Evolutionary conservation across 2,797 vertebrate species (phyloP).

Genomic region (Heterohyrax brucei): DNA sequence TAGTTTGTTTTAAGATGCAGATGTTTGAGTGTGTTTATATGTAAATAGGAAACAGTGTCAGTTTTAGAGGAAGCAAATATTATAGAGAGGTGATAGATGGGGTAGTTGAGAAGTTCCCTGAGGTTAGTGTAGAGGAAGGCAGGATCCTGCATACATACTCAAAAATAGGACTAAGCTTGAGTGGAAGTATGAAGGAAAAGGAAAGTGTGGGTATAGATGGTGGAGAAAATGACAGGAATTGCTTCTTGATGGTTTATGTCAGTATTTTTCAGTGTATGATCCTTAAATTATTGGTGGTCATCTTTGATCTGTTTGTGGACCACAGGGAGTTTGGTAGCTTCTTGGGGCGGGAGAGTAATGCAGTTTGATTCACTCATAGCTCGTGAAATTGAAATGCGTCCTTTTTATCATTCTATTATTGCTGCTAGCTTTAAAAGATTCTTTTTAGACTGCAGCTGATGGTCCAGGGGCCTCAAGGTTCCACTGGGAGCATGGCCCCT

Average conservation of each 20-base stretch:
- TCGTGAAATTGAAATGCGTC: neutral
- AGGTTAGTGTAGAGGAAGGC: neutral
- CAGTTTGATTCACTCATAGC: slow-evolving; percentile 5
- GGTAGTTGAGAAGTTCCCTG: neutral
- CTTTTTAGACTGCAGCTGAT: neutral
- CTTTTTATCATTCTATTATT: neutral
- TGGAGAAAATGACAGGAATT: neutral
- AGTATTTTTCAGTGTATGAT: neutral
- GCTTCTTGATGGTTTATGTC: neutral
- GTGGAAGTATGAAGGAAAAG: neutral
- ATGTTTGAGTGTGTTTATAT: neutral
- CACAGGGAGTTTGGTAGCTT: neutral
- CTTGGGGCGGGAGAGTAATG: too few relatives aligned
- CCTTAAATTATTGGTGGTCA: slow-evolving; percentile 20
- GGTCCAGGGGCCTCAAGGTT: too few relatives aligned
- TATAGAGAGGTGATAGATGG: neutral
- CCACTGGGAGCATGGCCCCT: too few relatives aligned
- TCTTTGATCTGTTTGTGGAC: neutral
- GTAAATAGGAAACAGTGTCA: neutral
- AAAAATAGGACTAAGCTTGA: neutral
- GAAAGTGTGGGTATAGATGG: neutral
- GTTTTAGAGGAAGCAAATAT: neutral
- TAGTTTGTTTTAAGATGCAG: neutral
- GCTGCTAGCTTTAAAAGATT: neutral
- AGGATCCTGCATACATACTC: neutral